Evolutionary conservation across 37 sponge, comb jelly and placozoan species (phyloP).

Genomic region (Beroe ovata): DNA sequence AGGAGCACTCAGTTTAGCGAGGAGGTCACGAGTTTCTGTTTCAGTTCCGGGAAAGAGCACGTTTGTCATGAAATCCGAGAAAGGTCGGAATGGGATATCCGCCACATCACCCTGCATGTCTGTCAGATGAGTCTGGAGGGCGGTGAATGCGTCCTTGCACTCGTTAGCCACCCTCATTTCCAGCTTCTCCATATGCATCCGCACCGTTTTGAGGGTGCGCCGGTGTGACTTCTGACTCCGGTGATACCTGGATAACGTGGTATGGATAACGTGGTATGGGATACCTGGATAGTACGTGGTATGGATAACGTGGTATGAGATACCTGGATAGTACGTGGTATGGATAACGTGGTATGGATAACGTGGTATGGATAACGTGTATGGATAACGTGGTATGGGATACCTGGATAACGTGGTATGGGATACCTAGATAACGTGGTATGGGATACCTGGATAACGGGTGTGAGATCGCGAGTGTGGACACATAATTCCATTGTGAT

Average conservation of each 20-base stretch:
- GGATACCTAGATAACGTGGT: too few relatives aligned
- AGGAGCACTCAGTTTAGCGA: conserved; percentile 21
- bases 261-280: too few relatives aligned
- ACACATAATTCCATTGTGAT: too few relatives aligned
- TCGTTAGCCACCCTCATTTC: conserved; percentile 63
- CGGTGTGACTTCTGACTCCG: conserved; percentile 21
- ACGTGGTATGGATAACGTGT: too few relatives aligned
- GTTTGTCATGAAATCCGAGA: conserved; percentile 55
- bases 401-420: too few relatives aligned
- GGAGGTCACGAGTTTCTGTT: conserved; percentile 28
- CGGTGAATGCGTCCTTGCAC: conserved; percentile 57
- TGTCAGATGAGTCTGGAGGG: conserved; percentile 46
- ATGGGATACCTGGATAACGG: too few relatives aligned
- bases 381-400: too few relatives aligned
- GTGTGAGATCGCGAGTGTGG: too few relatives aligned
- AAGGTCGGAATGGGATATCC: conserved; percentile 65
- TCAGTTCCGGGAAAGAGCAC: conserved; percentile 45
- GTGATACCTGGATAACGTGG: conserved; percentile 54
- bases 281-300: too few relatives aligned
- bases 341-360: too few relatives aligned
- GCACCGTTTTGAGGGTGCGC: conserved; percentile 12
- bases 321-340: too few relatives aligned
- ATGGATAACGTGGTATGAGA: too few relatives aligned
- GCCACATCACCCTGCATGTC: conserved; percentile 24
- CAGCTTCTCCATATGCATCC: conserved; percentile 61